Base-by-base conservation (phyloP, 35 echinoderm and acorn worm species). In the Diadema setosum region DNA sequence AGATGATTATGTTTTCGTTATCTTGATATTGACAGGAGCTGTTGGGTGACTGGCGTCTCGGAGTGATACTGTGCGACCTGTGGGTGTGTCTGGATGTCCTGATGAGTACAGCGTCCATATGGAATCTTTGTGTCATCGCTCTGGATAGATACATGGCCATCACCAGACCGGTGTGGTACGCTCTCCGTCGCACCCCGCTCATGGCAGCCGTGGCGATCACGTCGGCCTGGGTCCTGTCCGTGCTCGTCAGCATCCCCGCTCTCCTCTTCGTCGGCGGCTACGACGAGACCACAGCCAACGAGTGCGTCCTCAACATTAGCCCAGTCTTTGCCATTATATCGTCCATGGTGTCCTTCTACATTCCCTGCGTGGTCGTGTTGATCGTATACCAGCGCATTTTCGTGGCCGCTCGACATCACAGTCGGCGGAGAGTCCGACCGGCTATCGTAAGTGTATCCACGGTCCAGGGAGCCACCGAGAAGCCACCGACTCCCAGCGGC, bases 131-230 rank as follows among this genome's bases (percentile, higher is more conserved):
- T 41, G 60, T 83, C 3, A 92, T 96, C 32, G 92, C 94, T 9
- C 43, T 92, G 37, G 94, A 96, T 45, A 58, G 94, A 70, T 96
- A 85, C 69, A 80, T 82, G 23, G 94, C 94, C 31, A 91, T 96
- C 16, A 91, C 94, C 9, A 39, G 55, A 40, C 94, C 94, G 3
- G 82, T 96, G 52, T 70, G 81, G 85, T 96, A 96, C 85, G 84
- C 90, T 9, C 31, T 83, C 5, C 92, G 83, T 29, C 75, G 94
- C 33, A 96, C 88, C n/a, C 41, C 90, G 21, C 33, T 63, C 2
- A 91, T 91, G 45, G 91, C 84, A n/a, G 52, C 90, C 23, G 23
- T 49, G 1, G 63, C 74, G 2, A 97, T 97, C 21, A 58, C 85
- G 9, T 29, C 82, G 5, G 91, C 88, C 15, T 97, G 95, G 95